phyloP scores from a whole-genome alignment of 2,888 invertebrate genomes.

The Macrophya alboannulata region DNA sequence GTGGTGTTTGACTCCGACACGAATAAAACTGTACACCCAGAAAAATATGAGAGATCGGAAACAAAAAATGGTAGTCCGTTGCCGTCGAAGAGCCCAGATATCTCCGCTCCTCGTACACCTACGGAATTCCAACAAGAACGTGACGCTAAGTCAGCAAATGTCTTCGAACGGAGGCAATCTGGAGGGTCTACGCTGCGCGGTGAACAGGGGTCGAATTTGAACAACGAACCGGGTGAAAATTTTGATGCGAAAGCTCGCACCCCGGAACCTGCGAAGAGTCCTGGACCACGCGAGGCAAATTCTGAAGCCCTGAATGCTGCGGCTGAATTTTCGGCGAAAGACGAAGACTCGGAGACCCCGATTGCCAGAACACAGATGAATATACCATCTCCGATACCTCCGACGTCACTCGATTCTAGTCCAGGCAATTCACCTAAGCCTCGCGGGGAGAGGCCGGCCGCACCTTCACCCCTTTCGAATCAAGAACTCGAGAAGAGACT shows the following conservation, averaged over 20 bases:
- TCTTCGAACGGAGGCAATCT: background rate
- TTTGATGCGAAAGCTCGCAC: background rate
- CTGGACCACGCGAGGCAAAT: slow-evolving; percentile 16
- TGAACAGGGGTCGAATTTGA: slow-evolving; percentile 3
- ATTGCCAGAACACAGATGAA: background rate
- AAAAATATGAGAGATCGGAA: slow-evolving; percentile 37
- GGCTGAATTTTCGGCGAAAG: background rate
- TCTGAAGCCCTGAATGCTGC: background rate
- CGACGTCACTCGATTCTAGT: slow-evolving; percentile 29
- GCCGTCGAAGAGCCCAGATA: slow-evolving; percentile 22
- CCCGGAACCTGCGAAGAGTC: slow-evolving; percentile 27
- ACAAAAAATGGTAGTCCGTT: slow-evolving; percentile 4
- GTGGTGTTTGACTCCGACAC: slow-evolving; percentile 35
- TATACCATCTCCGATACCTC: slow-evolving; percentile 31
- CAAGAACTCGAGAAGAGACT: slow-evolving; percentile 57
- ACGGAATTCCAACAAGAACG: slow-evolving; percentile 48
- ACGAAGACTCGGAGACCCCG: background rate
- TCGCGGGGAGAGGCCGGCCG: background rate
- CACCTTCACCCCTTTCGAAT: slow-evolving; percentile 41
- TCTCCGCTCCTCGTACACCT: slow-evolving; percentile 5
- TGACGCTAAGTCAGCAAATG: background rate
- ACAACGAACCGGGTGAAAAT: slow-evolving; percentile 1
- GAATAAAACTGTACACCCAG: slow-evolving; percentile 30
- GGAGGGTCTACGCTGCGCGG: background rate
- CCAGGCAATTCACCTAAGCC: slow-evolving; percentile 41